Evolutionary conservation across 1,140 invertebrate species (phyloP).

Genomic region (Acromyrmex heyeri): DNA sequence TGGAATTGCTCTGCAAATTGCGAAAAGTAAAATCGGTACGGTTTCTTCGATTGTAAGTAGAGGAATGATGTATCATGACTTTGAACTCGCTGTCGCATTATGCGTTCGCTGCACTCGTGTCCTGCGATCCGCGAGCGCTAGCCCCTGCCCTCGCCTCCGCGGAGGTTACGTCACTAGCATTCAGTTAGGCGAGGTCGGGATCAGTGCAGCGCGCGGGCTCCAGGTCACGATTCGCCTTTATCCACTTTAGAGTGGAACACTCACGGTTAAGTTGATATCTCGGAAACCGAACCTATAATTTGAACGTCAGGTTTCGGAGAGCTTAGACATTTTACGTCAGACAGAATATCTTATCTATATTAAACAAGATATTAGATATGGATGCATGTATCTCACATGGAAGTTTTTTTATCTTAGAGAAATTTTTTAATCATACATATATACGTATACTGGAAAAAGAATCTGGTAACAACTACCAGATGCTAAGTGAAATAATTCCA

Average conservation of each 20-base stretch:
- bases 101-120: constrained; percentile 66
- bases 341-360: not conserved
- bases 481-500: too few species aligned
- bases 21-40: not conserved
- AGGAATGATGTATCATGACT: constrained; percentile 48
- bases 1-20: not conserved
- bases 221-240: constrained; percentile 63
- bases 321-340: not conserved
- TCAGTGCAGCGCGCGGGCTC: constrained; percentile 48
- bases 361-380: not conserved
- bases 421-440: too few species aligned
- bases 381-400: too few species aligned
- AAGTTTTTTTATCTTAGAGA: too few species aligned
- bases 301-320: not conserved
- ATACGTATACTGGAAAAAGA: too few species aligned
- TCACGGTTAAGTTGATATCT: not conserved
- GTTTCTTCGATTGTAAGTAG: not conserved
- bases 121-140: constrained; percentile 72
- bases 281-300: not conserved
- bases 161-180: constrained; percentile 74
- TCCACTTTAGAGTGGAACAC: constrained; percentile 33
- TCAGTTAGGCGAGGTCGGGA: constrained; percentile 77
- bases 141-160: constrained; percentile 44
- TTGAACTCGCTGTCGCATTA: constrained; percentile 50
- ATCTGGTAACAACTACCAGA: too few species aligned